Base-by-base conservation (phyloP, 2,113 vertebrate species). In the Circaetus cinerascens region DNA sequence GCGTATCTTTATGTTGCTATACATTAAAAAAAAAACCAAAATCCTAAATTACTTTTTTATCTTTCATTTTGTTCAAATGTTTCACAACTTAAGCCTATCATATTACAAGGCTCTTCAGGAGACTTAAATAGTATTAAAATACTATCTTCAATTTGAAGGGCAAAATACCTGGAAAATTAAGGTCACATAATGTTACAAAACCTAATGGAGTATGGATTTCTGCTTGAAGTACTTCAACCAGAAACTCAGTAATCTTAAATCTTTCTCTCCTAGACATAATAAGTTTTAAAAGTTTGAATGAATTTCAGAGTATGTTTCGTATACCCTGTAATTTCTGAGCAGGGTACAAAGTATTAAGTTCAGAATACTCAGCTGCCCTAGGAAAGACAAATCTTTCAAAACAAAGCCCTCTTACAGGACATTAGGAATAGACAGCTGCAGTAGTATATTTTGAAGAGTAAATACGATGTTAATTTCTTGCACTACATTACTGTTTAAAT, bases 131-230 rank as follows among this genome's bases (percentile, higher is more conserved):
- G 88, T 97, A 98, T 97, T 98, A 97, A 98, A 98, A 96, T 92
- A 95, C 88, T 96, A 84, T 93, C 95, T 97, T 97, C 95, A 97
- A 98, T 97, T 95, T 97, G 97, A 97, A 98, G 96, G 95, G 95
- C 95, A 98, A 98, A 98, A 97, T 97, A 98, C 93, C 94, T 98
- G 96, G 97, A 98, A 98, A 98, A 98, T 98, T 98, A 98, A 98
- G 97, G 97, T 98, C 97, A 96, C 84, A 87, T 92, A 91, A 97
- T 97, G 90, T 97, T 98, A 95, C 93, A 97, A 95, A 97, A 93
- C 76, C 88, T 98, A 98, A 98, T 97, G 97, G 95, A 97, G 93
- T 97, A 97, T 98, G 87, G 97, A 98, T 98, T 98, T 98, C 96
- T 98, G 93, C 86, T 97, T 84, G 81, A 96, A 97, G 89, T 97